Evolutionary conservation across 2,113 vertebrate genomes (phyloP), one percentile per base, ranked within the genome.

Genomic region (Nymphicus hollandicus): DNA sequence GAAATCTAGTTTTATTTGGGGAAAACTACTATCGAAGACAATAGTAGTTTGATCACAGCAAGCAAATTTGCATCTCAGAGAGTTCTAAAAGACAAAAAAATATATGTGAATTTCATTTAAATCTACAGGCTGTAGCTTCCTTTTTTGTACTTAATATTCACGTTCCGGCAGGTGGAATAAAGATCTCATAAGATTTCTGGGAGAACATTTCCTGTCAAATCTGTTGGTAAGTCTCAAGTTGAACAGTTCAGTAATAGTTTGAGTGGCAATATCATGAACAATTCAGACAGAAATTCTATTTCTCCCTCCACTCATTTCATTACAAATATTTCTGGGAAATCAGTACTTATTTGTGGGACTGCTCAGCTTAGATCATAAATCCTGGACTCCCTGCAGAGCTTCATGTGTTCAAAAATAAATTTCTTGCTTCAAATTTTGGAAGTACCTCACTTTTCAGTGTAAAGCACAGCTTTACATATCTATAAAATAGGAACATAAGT

Each of bases 321-420:
- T 86, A 69, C 24, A 90, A 95, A 74, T 74, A 86, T 90, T 96
- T 94, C 60, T 89, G 31, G 27, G 70, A 94, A 78, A 88, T 70
- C 58, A 39, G 53, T 58, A 66, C 49, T 93, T 91, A 33, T 65
- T n/a, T 70, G 50, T 86, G 35, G 37, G 82, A 35, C 49, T 77
- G 9, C 58, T 72, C 24, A 24, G 17, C 39, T 77, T 70, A 86
- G 22, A 58, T 41, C 71, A 47, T 70, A 73, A 83, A 60, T 10
- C 8, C 23, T 73, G 46, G 31, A 43, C 19, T 81, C 25, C n/a
- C 33, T 37, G 9, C 63, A 91, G 66, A 95, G 31, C 13, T 52
- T 69, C 44, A 80, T 88, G 86, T 82, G 50, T 70, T 43, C 13
- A 73, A 91, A 86, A 86, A 70, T 68, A 83, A 70, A 56, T 63